Conservation (phyloP, 2,797 vertebrate genomes). For the Tarsius wallacei region DNA sequence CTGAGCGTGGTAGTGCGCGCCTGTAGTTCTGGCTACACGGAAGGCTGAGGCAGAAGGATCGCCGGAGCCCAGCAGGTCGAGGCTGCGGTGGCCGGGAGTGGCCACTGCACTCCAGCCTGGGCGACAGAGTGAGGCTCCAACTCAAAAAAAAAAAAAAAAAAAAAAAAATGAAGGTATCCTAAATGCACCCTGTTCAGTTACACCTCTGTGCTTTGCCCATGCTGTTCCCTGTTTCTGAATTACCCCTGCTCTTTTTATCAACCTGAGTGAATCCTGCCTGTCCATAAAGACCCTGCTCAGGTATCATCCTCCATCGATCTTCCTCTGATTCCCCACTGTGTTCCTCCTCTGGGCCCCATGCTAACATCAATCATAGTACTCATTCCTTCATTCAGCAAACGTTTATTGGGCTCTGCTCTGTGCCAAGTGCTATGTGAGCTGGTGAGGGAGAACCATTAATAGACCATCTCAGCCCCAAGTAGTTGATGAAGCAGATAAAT, state of each 20-base stretch:
- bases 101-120: no score
- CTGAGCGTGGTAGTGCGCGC: no score
- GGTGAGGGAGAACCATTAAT: neutral
- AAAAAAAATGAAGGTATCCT: no score
- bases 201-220: neutral
- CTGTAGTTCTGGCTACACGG: no score
- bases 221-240: neutral
- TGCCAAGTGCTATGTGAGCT: neutral
- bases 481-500: neutral
- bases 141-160: no score
- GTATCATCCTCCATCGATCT: neutral
- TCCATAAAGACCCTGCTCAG: neutral
- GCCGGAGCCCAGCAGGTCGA: no score
- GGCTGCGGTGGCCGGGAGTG: no score
- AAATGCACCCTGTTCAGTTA: rapidly evolving
- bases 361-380: neutral
- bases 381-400: neutral
- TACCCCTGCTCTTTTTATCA: neutral
- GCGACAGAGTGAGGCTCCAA: no score
- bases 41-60: no score
- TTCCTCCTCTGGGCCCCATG: neutral
- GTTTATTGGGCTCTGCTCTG: neutral
- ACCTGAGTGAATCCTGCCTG: neutral
- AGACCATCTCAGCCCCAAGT: neutral
- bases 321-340: no score